A percentile compares a stretch with the other conserved stretches of the same genome.
Evolutionary conservation across 2,888 invertebrate species (phyloP).

Genomic region (Tanypteryx hageni): DNA sequence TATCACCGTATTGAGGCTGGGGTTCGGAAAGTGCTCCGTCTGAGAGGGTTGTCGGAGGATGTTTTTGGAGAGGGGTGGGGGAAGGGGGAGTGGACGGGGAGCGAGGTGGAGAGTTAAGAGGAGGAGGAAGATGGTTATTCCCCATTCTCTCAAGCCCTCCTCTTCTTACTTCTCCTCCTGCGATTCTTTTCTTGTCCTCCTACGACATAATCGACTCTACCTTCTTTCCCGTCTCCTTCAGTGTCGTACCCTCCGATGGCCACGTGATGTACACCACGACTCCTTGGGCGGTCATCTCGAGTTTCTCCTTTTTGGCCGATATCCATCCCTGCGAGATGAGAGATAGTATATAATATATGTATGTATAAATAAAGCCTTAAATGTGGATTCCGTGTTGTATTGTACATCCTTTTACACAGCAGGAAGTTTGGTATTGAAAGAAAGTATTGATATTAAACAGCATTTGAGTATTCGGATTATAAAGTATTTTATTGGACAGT

Average conservation of each 20-base stretch:
- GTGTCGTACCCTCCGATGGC: slow-evolving; percentile 33
- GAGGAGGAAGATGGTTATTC: not conserved
- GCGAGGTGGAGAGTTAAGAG: slow-evolving; percentile 6
- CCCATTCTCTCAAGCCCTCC: slow-evolving; percentile 4
- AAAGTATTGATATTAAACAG: too few relatives aligned
- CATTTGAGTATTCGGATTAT: too few relatives aligned
- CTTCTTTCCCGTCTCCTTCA: slow-evolving; percentile 5
- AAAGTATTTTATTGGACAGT: too few relatives aligned
- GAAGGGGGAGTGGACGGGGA: not conserved
- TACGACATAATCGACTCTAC: slow-evolving; percentile 28
- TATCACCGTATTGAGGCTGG: slow-evolving; percentile 8
- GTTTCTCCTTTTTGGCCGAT: not conserved
- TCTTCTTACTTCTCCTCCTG: not conserved
- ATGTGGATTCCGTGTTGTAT: not conserved
- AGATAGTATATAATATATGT: not conserved
- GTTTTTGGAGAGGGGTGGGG: not conserved
- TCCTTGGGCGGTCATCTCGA: not conserved
- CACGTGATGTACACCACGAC: not conserved
- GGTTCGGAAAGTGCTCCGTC: slow-evolving; percentile 9
- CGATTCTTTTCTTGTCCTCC: slow-evolving; percentile 5
- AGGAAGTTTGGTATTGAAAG: too few relatives aligned
- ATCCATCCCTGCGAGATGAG: not conserved
- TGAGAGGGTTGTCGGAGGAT: not conserved
- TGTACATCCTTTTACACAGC: too few relatives aligned
- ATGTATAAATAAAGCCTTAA: not conserved